Evolutionary conservation across 2,888 invertebrate species (phyloP), one percentile per base, ranked within the genome.

Genomic region (Heliconius cydno): DNA sequence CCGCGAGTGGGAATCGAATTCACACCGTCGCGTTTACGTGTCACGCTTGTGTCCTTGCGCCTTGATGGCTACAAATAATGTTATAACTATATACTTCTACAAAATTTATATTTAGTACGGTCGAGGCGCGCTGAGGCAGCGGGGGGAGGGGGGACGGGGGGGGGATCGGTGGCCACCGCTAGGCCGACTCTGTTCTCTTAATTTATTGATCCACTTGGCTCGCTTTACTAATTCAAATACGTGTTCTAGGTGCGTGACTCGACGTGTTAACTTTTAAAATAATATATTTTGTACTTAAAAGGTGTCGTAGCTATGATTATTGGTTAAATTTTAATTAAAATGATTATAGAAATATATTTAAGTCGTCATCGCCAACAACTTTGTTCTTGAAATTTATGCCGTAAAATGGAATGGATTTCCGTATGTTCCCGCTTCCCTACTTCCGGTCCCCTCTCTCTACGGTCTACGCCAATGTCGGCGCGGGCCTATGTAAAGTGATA

Each of bases 171-270:
- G 68, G 68, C n/a, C 22, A 68, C 12, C 38, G 38, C n/a, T 68
- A n/a, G 68, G 68, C 68, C 68, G 68, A 5, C n/a, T 38, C 68
- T 68, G 68, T 68, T 68, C 68, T 38, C 38, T 68, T 68, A 38
- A 38, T 68, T 68, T 68, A 68, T 68, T 38, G 68, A 68, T 68
- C 68, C n/a, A 13, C 38, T n/a, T 68, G 22, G 25, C 65, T 25
- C 28, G 66, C 66, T 66, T 68, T 68, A 38, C 34, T 68, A 38
- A 68, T 68, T 68, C n/a, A 38, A 38, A 68, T 38, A 68, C 67
- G 22, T 38, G 22, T 9, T 19, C 9, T 67, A 67, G 34, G 67
- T 67, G 67, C 67, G 22, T 67, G 34, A 34, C 67, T 67, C 12
- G 4, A n/a, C 1, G 34, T 22, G 34, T 22, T 34, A 10, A 38